Evolutionary conservation across 2,797 vertebrate species (phyloP), one percentile per base, ranked within the genome.

Genomic region (Coilia nasus): DNA sequence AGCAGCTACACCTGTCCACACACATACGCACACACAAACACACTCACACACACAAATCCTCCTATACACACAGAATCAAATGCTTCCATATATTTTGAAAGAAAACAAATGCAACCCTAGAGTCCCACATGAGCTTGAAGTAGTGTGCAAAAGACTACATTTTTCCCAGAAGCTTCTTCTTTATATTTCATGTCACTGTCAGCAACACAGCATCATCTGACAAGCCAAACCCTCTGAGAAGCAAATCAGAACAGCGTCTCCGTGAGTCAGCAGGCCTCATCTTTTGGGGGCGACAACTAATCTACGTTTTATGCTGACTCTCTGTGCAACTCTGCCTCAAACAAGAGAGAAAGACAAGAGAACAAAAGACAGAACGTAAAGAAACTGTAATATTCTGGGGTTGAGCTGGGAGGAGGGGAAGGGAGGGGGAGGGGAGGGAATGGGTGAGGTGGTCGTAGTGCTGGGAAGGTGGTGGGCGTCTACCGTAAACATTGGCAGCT

Each of bases 231-330:
- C 35, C 35, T 44, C 71, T 21, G 71, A 78, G 71, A 31, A n/a
- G 35, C 15, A 78, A 44, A 78, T 78, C 15, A 78, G 71, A 44
- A 17, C 31, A 19, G 35, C 71, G 7, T 31, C 71, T 78, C 17
- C 71, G 41, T 7, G 35, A 17, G 71, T 44, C 71, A n/a, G 21
- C 71, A 78, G 71, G 31, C 31, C 71, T 41, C 71, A 44, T 78
- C 31, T 78, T 78, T 44, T 21, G 41, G 35, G 71, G 71, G 71
- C 71, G 15, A 78, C 71, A 19, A 78, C 71, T 78, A 78, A 78
- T 78, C 35, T 78, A 78, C 44, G 71, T 78, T 78, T 78, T 31
- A 78, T 78, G 35, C 35, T 78, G 35, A 78, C 15, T 21, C 71
- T 78, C 71, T 78, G 15, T 7, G 31, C 7, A 78, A 44, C 71